Conservation (phyloP, 2,888 invertebrate species). For the Stenodema calcarata region DNA sequence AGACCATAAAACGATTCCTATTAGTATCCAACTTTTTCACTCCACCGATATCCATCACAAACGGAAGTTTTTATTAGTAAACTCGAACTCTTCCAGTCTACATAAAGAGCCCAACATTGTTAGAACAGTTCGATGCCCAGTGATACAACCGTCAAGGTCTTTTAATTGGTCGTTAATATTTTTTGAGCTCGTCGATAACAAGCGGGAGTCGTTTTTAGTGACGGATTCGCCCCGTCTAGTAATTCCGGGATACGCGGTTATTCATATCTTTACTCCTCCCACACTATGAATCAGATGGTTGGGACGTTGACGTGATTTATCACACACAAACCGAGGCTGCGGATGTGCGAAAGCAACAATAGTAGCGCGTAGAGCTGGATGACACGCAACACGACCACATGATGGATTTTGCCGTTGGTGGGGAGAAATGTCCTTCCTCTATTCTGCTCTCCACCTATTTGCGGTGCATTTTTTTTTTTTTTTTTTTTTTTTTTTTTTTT, state of each 20-base stretch:
- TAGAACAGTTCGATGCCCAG: background rate
- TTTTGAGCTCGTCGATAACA: background rate
- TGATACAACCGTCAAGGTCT: background rate
- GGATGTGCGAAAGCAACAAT: background rate
- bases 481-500: too few relatives aligned
- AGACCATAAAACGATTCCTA: too few relatives aligned
- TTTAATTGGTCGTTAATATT: background rate
- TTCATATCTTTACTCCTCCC: background rate
- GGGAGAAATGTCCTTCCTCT: background rate
- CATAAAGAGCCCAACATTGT: background rate
- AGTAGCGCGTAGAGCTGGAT: background rate
- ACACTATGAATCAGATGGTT: background rate
- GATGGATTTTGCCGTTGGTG: background rate
- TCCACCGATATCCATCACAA: too few relatives aligned
- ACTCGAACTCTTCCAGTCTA: background rate
- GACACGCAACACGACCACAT: background rate
- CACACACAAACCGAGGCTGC: background rate
- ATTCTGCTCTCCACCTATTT: background rate
- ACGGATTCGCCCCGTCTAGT: background rate
- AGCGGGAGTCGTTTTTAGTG: background rate
- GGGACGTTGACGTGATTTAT: background rate
- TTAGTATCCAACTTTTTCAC: too few relatives aligned
- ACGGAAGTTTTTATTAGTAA: background rate
- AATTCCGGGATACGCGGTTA: background rate
- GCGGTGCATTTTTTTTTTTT: background rate